These are phyloP conservation scores for Rhagologus leucostigma DNA, from an alignment of 2,113 vertebrate species.

Conservation along the genomic window DNA sequence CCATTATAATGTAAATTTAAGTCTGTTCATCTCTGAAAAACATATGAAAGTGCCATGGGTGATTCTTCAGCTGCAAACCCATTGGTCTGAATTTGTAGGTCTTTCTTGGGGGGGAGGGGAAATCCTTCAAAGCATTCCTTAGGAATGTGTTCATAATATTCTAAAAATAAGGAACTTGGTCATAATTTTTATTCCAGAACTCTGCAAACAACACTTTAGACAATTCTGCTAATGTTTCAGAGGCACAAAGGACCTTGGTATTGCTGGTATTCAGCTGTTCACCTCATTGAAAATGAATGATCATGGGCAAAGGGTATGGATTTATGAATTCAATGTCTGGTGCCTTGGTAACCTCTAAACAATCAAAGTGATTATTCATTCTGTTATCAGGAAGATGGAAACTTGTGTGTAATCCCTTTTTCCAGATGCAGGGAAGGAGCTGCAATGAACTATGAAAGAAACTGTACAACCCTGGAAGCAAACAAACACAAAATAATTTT, in stretches of 20 bases:
- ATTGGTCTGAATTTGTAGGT: not conserved
- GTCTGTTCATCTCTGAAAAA: not conserved
- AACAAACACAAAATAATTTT: not conserved
- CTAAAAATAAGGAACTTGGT: not conserved
- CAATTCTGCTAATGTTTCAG: constrained; percentile 2
- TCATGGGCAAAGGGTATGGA: not conserved
- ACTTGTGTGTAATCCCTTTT: constrained; percentile 1
- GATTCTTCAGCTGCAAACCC: not conserved
- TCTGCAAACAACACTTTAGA: not conserved
- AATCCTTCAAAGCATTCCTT: not conserved
- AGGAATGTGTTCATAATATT: not conserved
- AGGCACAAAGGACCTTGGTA: not conserved
- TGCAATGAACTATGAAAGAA: not conserved
- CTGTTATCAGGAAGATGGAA: constrained; percentile 28
- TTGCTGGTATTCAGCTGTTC: not conserved
- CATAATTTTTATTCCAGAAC: not conserved
- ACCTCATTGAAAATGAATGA: not conserved
- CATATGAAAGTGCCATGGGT: not conserved
- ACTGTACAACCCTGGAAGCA: not conserved
- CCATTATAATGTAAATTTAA: constrained; percentile 4
- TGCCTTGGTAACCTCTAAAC: constrained; percentile 24
- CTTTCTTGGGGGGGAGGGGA: not conserved
- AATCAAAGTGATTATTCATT: constrained; percentile 16
- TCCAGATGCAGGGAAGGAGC: constrained; percentile 27
- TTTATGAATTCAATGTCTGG: constrained; percentile 18